Conservation (phyloP, 92 coral and sea anemone genomes). For the Epizoanthus fatuus region DNA sequence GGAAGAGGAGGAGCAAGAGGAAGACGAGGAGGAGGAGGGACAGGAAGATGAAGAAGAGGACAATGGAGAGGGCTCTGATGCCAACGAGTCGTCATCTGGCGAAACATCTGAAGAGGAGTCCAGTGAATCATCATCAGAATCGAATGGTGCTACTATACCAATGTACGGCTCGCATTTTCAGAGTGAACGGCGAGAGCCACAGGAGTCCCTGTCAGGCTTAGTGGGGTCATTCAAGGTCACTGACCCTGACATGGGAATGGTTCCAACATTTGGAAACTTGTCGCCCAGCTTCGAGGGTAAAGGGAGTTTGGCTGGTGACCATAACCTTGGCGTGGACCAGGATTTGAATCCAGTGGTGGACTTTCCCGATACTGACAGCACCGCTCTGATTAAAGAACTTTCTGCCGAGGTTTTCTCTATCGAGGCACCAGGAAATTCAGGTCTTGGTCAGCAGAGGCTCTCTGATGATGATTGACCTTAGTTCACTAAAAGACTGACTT, state of each 20-base stretch:
- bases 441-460: slow-evolving; percentile 73
- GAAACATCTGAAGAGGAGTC: slow-evolving; percentile 28
- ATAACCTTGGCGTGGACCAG: slow-evolving; percentile 70
- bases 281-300: slow-evolving; percentile 79
- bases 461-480: slow-evolving; percentile 73
- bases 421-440: slow-evolving; percentile 74
- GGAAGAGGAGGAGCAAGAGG: slow-evolving; percentile 44
- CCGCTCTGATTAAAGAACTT: slow-evolving; percentile 88
- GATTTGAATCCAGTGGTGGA: slow-evolving; percentile 83
- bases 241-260: slow-evolving; percentile 71
- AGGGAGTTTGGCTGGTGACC: slow-evolving; percentile 53
- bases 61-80: slow-evolving; percentile 29
- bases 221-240: slow-evolving; percentile 57
- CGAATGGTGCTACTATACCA: slow-evolving; percentile 24
- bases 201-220: slow-evolving; percentile 1
- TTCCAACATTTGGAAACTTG: slow-evolving; percentile 70
- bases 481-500: not conserved
- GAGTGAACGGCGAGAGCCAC: not conserved
- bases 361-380: slow-evolving; percentile 92
- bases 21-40: slow-evolving; percentile 46
- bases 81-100: slow-evolving; percentile 9
- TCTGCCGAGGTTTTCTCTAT: slow-evolving; percentile 93
- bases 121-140: slow-evolving; percentile 47
- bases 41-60: slow-evolving; percentile 22
- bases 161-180: slow-evolving; percentile 7